Percentiles rank a stretch among this genome's conserved stretches.
Evolutionary conservation across 2,888 invertebrate species (phyloP).

Genomic region (Sphaerophoria taeniata): DNA sequence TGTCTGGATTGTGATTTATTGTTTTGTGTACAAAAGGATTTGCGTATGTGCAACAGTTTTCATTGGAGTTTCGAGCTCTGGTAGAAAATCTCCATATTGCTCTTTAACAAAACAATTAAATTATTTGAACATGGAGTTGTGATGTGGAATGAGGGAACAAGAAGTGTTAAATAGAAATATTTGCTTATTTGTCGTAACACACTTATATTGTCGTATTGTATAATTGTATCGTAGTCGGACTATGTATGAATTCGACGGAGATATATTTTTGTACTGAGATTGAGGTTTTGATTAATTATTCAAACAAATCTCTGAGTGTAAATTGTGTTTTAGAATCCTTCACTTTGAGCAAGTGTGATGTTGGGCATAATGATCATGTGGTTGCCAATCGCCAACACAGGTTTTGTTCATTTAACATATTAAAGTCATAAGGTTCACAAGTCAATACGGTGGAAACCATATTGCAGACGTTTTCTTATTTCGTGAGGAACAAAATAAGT

Average conservation of each 20-base stretch:
- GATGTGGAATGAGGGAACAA: background rate
- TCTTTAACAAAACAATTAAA: constrained; percentile 25
- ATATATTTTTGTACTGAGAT: background rate
- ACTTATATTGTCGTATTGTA: no score
- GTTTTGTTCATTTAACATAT: no score
- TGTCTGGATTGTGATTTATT: no score
- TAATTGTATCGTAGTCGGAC: background rate
- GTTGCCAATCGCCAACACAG: background rate
- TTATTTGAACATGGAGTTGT: constrained; percentile 8
- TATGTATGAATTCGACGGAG: constrained; percentile 1
- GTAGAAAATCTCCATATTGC: no score
- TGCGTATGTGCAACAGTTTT: background rate
- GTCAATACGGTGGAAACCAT: constrained; percentile 3
- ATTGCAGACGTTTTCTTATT: background rate
- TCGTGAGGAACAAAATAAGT: background rate
- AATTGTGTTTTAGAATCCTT: background rate
- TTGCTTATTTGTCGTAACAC: constrained; percentile 7
- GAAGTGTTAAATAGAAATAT: constrained; percentile 12
- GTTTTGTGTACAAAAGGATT: background rate
- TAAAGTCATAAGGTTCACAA: no score
- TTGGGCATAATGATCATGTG: background rate
- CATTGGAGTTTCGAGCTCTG: no score
- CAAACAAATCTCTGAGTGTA: constrained; percentile 2
- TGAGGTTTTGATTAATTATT: constrained; percentile 13
- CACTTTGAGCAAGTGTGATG: background rate